Percentiles rank a stretch among this genome's conserved stretches.
These are phyloP conservation scores for Eremobia ochroleuca DNA, from an alignment of 2,888 invertebrate species.

Conservation along the genomic window DNA sequence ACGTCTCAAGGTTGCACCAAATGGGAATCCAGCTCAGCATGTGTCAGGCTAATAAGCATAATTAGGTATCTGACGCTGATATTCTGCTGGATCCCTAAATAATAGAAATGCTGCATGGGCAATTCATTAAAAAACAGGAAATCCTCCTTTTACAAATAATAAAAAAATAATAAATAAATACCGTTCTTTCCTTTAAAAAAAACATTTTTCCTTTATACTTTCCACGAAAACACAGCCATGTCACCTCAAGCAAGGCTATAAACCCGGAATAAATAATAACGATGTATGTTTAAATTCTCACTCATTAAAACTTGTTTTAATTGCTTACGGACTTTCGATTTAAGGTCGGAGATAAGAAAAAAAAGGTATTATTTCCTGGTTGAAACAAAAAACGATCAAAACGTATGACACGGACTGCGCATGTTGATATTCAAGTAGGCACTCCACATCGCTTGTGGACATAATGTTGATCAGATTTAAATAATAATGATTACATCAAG, in stretches of 20 bases:
- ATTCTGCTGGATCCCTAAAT: background rate
- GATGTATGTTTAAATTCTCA: conserved; percentile 55
- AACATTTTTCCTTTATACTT: conserved; percentile 14
- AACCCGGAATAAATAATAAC: conserved; percentile 63
- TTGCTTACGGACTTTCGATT: conserved; percentile 69
- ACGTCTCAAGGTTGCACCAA: background rate
- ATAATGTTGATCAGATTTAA: conserved; percentile 48
- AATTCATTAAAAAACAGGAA: background rate
- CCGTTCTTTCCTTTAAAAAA: background rate
- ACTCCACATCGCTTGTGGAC: conserved; percentile 45
- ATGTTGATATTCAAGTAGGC: conserved; percentile 35
- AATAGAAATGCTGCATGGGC: background rate
- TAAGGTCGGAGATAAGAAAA: conserved; percentile 66
- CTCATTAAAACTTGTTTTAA: conserved; percentile 67
- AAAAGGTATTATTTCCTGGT: conserved; percentile 66
- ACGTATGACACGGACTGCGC: conserved; percentile 51
- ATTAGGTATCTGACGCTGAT: background rate
- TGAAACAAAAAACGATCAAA: conserved; percentile 53
- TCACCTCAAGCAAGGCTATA: conserved; percentile 40
- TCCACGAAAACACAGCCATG: conserved; percentile 33
- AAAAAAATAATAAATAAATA: background rate
- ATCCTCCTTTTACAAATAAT: background rate
- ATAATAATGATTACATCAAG: conserved; percentile 49
- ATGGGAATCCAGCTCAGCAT: background rate
- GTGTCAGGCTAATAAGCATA: background rate